Evolutionary conservation across 2,888 invertebrate species (phyloP).

Genomic region (Gymnoscelis rufifasciata): DNA sequence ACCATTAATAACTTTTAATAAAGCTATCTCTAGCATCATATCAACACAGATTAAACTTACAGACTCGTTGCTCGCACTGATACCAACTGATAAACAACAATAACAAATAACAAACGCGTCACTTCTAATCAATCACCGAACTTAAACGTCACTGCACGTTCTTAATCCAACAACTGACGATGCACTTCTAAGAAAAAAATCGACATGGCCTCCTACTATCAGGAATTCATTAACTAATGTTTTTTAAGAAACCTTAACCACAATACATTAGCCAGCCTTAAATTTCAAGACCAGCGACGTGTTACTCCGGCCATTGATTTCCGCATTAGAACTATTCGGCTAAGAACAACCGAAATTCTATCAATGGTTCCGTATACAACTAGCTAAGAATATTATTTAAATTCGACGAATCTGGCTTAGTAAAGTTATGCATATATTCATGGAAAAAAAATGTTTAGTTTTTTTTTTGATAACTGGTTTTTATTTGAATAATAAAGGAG

Average conservation of each 20-base stretch:
- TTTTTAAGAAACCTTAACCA: conserved; percentile 2
- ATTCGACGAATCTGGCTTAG: too few species aligned
- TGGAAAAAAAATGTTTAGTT: not conserved
- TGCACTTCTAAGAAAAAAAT: not conserved
- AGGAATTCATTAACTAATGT: not conserved
- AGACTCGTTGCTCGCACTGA: too few species aligned
- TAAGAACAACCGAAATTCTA: conserved; percentile 1
- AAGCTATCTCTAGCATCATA: too few species aligned
- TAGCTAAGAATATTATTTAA: too few species aligned
- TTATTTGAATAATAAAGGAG: not conserved
- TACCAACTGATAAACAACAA: too few species aligned
- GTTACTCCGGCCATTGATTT: conserved; percentile 15
- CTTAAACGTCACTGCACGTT: not conserved
- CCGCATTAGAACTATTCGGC: conserved; percentile 15
- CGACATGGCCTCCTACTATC: too few species aligned
- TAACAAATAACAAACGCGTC: not conserved
- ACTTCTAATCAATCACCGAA: not conserved
- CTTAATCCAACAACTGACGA: not conserved
- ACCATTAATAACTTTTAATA: too few species aligned
- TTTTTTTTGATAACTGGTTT: not conserved
- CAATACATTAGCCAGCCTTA: conserved; percentile 11
- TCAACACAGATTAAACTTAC: too few species aligned
- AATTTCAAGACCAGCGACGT: not conserved
- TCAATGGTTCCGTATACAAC: conserved; percentile 3
- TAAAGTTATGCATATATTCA: too few species aligned